Evolutionary conservation across 2,113 vertebrate species (phyloP), one percentile per base, ranked within the genome.

Genomic region (Nicator chloris): DNA sequence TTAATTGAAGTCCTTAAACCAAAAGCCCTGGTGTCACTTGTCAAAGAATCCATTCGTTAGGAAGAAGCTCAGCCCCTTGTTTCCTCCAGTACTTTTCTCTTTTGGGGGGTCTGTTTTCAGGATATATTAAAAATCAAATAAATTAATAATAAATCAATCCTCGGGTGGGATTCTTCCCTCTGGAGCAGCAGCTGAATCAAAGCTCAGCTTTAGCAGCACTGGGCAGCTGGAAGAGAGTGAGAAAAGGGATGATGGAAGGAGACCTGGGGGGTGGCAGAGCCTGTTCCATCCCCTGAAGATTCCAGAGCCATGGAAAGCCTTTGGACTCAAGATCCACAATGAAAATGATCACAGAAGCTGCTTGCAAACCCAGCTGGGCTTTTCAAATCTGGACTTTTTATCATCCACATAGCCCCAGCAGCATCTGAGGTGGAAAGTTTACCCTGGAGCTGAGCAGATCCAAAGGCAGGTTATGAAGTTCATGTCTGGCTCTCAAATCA

Each of bases 301-400:
- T 77, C 40, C 30, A 31, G 21, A 59, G 60, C 26, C 10, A 0
- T 26, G 51, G 42, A 45, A 54, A 37, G 11, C 31, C 11, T 82
- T 91, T 60, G 69, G 24, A 44, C 8, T 87, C 5, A 13, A 50
- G 30, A 70, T 57, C 12, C 31, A 5, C 33, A 7, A 11, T 19
- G 37, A 28, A 57, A 7, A 15, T 13, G 21, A 45, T 15, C 9
- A 1, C 45, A 66, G 73, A 54, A 82, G 33, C 39, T 65, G 2
- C 81, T 45, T 69, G 8, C 9, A 50, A 39, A 87, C 50, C 39
- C 1, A 0, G 3, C 4, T 49, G 33, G 79, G 49, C 35, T 78
- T 57, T 2, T 0, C 17, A 40, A 68, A 47, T 37, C 44, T 24
- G 35, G 39, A 49, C 0, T 60, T 57, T 63, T 40, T 18, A 2